Conservation (phyloP, 2,888 invertebrate species). For the Hirtodrosophila duncani region DNA sequence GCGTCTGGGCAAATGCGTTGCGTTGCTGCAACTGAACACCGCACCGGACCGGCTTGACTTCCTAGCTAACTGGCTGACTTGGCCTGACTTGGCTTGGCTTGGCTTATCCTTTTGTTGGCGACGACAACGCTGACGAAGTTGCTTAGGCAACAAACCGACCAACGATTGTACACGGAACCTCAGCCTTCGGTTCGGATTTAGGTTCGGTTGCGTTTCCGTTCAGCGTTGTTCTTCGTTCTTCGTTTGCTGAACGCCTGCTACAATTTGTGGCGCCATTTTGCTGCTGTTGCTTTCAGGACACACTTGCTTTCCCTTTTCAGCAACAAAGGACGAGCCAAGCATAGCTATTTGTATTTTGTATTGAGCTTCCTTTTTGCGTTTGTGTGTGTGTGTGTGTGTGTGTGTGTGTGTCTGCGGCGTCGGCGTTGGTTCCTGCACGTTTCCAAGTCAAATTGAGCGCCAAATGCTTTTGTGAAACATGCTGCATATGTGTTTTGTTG, state of each 20-base stretch:
- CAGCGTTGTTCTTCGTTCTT: slow-evolving; percentile 10
- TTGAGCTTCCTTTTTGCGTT: slow-evolving; percentile 46
- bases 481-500: slow-evolving; percentile 22
- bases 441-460: slow-evolving; percentile 66
- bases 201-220: slow-evolving; percentile 8
- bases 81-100: slow-evolving; percentile 43
- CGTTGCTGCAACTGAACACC: slow-evolving; percentile 65
- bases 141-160: slow-evolving; percentile 48
- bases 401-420: slow-evolving; percentile 9
- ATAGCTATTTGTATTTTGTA: slow-evolving; percentile 58
- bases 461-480: slow-evolving; percentile 58
- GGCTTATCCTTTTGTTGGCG: slow-evolving; percentile 64
- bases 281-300: slow-evolving; percentile 50
- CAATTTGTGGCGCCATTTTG: slow-evolving; percentile 60
- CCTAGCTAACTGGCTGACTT: slow-evolving; percentile 18
- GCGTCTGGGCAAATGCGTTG: slow-evolving; percentile 69
- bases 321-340: slow-evolving; percentile 45
- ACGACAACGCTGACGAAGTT: slow-evolving; percentile 55
- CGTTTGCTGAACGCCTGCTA: slow-evolving; percentile 50
- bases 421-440: slow-evolving; percentile 52
- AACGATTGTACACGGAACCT: too few species aligned
- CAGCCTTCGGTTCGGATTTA: slow-evolving; percentile 30
- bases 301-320: slow-evolving; percentile 48
- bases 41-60: slow-evolving; percentile 63
- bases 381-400: slow-evolving; percentile 4